phyloP scores from a whole-genome alignment of 2,888 invertebrate species.

The Augiades crinisus region DNA sequence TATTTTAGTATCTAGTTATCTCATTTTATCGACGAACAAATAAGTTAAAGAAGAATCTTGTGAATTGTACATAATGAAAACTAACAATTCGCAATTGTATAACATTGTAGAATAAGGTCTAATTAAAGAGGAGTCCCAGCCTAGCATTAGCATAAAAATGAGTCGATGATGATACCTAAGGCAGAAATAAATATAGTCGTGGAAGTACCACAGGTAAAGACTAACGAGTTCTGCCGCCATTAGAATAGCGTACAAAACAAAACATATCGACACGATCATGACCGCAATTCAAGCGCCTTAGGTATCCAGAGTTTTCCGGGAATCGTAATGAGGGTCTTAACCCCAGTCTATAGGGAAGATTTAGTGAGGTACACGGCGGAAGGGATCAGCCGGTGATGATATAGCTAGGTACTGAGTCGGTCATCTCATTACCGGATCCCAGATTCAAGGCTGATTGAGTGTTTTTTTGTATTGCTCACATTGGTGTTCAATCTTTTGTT shows the following conservation, averaged over 20 bases:
- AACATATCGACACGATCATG: constrained; percentile 5
- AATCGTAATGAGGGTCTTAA: constrained; percentile 18
- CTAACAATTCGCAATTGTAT: no score
- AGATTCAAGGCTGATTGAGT: background rate
- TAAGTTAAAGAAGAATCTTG: no score
- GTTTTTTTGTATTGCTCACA: background rate
- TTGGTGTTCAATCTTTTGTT: background rate
- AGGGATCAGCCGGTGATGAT: constrained; percentile 1
- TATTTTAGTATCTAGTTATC: no score
- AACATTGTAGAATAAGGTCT: no score
- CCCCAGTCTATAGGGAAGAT: constrained; percentile 14
- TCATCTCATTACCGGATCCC: background rate
- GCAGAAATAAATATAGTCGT: no score
- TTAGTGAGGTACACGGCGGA: constrained; percentile 13
- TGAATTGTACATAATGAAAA: no score
- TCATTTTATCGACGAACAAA: no score
- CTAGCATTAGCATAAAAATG: no score
- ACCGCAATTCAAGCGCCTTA: background rate
- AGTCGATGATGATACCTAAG: no score
- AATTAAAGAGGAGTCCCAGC: no score
- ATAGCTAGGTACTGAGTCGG: background rate
- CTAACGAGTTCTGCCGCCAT: no score
- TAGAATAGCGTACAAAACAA: background rate
- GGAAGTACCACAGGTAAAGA: no score
- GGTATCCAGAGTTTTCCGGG: constrained; percentile 13